A percentile compares a stretch with the other conserved stretches of the same genome.
Conservation (phyloP, 2,888 invertebrate genomes). For the Drosophila vallismaia region DNA sequence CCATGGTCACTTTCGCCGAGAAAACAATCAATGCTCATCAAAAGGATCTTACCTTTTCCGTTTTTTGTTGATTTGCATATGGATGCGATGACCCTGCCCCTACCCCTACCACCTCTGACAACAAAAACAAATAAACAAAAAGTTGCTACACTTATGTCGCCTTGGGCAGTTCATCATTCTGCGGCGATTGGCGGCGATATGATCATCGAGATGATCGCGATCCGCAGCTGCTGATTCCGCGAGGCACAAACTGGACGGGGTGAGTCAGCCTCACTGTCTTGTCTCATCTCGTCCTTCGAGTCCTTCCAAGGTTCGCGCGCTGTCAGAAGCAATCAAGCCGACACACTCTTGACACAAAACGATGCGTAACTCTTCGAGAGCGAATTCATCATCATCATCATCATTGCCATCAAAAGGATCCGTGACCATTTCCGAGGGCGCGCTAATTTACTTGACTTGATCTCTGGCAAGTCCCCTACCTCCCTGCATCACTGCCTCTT, state of each 20-base stretch:
- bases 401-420: conserved; percentile 62
- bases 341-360: conserved; percentile 76
- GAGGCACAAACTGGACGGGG: conserved; percentile 47
- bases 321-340: conserved; percentile 80
- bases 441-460: conserved; percentile 66
- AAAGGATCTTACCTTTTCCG: conserved; percentile 38
- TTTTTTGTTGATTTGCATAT: conserved; percentile 65
- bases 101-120: conserved; percentile 43
- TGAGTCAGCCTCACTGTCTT: conserved; percentile 51
- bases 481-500: background rate
- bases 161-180: conserved; percentile 60
- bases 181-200: conserved; percentile 44
- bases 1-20: conserved; percentile 51
- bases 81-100: conserved; percentile 60
- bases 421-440: conserved; percentile 64
- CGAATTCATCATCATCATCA: conserved; percentile 47
- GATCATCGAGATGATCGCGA: conserved; percentile 62
- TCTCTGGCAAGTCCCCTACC: conserved; percentile 27
- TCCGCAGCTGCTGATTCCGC: conserved; percentile 48
- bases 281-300: conserved; percentile 41
- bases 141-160: conserved; percentile 76
- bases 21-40: conserved; percentile 78
- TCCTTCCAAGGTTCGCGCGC: conserved; percentile 69
- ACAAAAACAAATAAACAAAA: conserved; percentile 64
- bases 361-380: conserved; percentile 78